Evolutionary conservation across 2,888 invertebrate species (phyloP), one percentile per base, ranked within the genome.

Genomic region (Temnothorax ravouxi): DNA sequence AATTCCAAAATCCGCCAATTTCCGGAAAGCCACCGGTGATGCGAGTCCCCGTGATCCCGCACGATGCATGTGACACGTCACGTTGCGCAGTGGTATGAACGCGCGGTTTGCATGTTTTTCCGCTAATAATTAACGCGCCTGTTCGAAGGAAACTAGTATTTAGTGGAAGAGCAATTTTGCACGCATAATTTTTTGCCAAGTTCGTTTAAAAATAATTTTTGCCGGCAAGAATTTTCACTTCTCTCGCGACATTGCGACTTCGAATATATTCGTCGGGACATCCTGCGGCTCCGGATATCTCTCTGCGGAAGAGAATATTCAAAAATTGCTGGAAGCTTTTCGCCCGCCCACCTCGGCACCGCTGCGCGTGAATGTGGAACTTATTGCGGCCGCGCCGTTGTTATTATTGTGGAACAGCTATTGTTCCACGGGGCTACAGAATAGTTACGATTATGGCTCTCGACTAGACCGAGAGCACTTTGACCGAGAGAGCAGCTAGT

Each of bases 361-460:
- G 11, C 54, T 41, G 54, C 69, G 59, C 21, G 29, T 13, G 38
- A 44, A 77, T 44, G 56, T 44, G 29, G n/a, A 77, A 77, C 54
- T 77, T 77, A 29, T 69, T 29, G 50, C 44, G 41, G 15, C 69
- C 69, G 25, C 34, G 15, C 21, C 64, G 75, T 76, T 76, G 69
- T 77, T 77, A 77, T 77, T 77, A 77, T 77, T 69, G 56, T 54
- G 54, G 21, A 54, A 67, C 56, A 54, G 56, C 69, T 44, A 77
- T 77, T 77, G 77, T 77, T 69, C n/a, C 54, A 41, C 41, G 69
- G 69, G 21, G 34, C 64, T 69, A 56, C 69, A 44, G 69, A 69
- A 77, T 77, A 77, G 77, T 77, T 77, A 77, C 54, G 77, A 69
- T 77, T 77, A 77, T 77, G 69, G 77, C 56, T 34, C 69, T 77